Conservation (phyloP, 2,797 vertebrate species). For the Helicolenus hilgendorfi region DNA sequence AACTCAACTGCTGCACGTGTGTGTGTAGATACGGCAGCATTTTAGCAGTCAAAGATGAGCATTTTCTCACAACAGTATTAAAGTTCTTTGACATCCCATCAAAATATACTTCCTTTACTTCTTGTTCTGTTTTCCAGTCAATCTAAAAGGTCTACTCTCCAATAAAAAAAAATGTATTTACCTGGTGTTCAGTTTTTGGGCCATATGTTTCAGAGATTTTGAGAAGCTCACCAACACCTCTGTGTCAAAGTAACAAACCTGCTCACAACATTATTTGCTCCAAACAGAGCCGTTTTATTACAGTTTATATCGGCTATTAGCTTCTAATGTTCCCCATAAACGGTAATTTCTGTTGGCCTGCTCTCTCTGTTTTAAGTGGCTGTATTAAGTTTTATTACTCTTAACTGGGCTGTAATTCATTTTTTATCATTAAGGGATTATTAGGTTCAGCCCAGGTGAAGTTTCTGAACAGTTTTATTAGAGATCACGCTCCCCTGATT, state of each 20-base stretch:
- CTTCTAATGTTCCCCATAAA: constrained; percentile 7
- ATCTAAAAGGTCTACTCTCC: neutral
- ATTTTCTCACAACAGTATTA: neutral
- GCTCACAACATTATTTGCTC: neutral
- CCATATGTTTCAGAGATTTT: neutral
- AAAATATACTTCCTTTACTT: neutral
- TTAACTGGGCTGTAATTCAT: neutral
- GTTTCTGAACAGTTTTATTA: neutral
- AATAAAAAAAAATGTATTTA: neutral
- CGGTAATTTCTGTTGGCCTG: neutral
- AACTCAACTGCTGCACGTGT: neutral
- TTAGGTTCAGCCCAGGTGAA: neutral
- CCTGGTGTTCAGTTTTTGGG: neutral
- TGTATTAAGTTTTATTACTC: neutral
- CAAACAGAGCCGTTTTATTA: neutral
- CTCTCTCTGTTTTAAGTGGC: neutral
- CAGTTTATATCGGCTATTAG: neutral
- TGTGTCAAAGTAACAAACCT: neutral
- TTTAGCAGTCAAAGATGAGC: too few relatives aligned
- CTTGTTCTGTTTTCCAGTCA: neutral
- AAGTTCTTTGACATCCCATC: neutral
- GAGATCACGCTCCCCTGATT: neutral
- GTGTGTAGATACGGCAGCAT: neutral
- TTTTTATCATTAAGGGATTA: neutral
- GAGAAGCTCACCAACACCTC: neutral